Base-by-base conservation (phyloP, 2,888 invertebrate species). In the Hanleya hanleyi region DNA sequence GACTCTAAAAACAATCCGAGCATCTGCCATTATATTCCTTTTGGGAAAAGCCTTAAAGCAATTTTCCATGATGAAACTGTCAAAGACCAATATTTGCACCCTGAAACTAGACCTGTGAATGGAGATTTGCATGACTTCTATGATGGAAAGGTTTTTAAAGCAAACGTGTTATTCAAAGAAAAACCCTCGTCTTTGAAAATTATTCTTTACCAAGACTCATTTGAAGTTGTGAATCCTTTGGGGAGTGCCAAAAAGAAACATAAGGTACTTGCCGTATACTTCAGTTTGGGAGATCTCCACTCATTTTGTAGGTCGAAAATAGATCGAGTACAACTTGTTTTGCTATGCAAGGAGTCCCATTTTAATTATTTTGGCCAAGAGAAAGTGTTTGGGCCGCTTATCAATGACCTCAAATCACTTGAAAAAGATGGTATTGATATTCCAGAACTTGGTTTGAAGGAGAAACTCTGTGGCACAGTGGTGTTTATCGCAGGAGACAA, bases 191-290 rank as follows among this genome's bases (percentile, higher is more conserved):
- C 61, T 12, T 57, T 69, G 37, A 32, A 33, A 51, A 29, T 69
- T 7, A 37, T 69, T 61, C 26, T 38, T 35, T 62, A 62, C 22
- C 65, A 71, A 36, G 75, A 77, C 67, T n/a, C 61, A 51, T 75
- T 76, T 77, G 76, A 76, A 68, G 62, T 76, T 33, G 62, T 41
- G 6, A 71, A 76, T 67, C 76, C 75, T 22, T 35, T 76, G 15
- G 76, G 76, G 18, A 64, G 66, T 35, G 71, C 67, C n/a, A 76
- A 72, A 37, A 71, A 37, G 38, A 76, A 75, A 50, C 75, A 76
- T 62, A 74, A 76, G 36, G 51, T 67, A 15, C 49, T 74, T 6
- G 75, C 62, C 4, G 71, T 76, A 9, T 76, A 76, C 72, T 76
- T 70, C 35, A 75, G 47, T 15, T 38, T 74, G 41, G 67, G 29